Percentiles rank a stretch among this genome's conserved stretches.
phyloP scores from a whole-genome alignment of 1,140 invertebrate species.

The Ips typographus region DNA sequence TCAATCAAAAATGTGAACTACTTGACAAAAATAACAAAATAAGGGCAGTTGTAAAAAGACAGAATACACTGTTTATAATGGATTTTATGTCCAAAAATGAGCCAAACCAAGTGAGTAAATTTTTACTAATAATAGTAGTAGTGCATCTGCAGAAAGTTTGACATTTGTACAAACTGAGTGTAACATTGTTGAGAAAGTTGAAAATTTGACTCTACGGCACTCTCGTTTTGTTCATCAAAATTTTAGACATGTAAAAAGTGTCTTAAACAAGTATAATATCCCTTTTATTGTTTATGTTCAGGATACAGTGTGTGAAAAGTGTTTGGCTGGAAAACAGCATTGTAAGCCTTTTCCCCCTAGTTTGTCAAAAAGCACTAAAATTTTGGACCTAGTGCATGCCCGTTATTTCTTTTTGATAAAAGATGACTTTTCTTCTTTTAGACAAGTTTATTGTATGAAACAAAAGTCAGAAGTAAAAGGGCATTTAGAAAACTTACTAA shows the following conservation, averaged over 20 bases:
- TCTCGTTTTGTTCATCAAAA: not conserved
- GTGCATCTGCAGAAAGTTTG: not conserved
- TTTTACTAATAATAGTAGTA: too few species aligned
- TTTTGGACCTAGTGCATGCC: slow-evolving; percentile 41
- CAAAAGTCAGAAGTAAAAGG: slow-evolving; percentile 29
- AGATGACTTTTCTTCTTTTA: slow-evolving; percentile 46
- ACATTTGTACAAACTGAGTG: not conserved
- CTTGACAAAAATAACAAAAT: slow-evolving; percentile 38
- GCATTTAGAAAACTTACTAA: slow-evolving; percentile 47
- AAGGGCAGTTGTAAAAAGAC: slow-evolving; percentile 35
- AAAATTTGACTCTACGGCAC: not conserved
- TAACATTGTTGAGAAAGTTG: not conserved
- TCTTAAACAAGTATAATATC: slow-evolving; percentile 1
- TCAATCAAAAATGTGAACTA: slow-evolving; percentile 37
- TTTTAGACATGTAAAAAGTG: not conserved
- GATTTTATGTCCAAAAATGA: not conserved
- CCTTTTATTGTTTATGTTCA: not conserved
- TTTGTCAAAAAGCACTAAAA: not conserved
- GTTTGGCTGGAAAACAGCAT: not conserved
- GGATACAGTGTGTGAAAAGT: not conserved
- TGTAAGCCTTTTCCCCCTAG: not conserved
- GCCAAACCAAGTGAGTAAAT: too few species aligned
- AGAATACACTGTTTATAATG: not conserved
- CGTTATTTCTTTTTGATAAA: slow-evolving; percentile 49
- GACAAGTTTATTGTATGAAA: slow-evolving; percentile 46